Percentiles rank a stretch among this genome's conserved stretches.
Conservation (phyloP, 2,888 invertebrate species). For the Eupithecia vulgata region DNA sequence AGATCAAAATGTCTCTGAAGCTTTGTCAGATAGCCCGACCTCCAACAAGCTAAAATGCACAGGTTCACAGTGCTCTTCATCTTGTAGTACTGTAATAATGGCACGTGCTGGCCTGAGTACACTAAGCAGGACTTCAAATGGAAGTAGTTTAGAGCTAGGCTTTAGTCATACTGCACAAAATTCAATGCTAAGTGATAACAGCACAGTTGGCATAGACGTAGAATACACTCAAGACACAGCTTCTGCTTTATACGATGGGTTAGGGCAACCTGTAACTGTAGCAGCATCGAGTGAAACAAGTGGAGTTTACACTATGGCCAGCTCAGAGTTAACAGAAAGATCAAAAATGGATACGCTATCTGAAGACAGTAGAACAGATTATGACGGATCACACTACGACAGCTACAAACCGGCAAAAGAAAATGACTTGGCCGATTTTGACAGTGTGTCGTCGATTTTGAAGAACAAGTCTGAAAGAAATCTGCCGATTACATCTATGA, state of each 20-base stretch:
- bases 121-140: constrained; percentile 88
- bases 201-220: constrained; percentile 86
- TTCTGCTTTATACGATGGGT: constrained; percentile 83
- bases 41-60: constrained; percentile 86
- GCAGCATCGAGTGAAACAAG: constrained; percentile 92
- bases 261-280: constrained; percentile 83
- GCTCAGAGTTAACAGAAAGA: constrained; percentile 85
- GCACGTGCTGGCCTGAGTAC: constrained; percentile 79
- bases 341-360: constrained; percentile 84
- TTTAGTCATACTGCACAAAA: constrained; percentile 95
- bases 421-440: constrained; percentile 79
- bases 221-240: constrained; percentile 85
- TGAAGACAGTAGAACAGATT: constrained; percentile 75
- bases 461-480: constrained; percentile 80
- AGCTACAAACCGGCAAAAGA: constrained; percentile 83
- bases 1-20: constrained; percentile 76
- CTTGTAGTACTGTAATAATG: constrained; percentile 94
- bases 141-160: constrained; percentile 92
- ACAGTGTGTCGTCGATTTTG: constrained; percentile 79
- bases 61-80: constrained; percentile 93
- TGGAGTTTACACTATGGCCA: constrained; percentile 92
- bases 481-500: constrained; percentile 55
- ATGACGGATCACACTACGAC: constrained; percentile 82
- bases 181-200: constrained; percentile 89
- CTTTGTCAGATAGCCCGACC: constrained; percentile 82